Percentiles rank a stretch among this genome's conserved stretches.
Conservation (phyloP, 2,797 vertebrate genomes). For the Sylvia borin region DNA sequence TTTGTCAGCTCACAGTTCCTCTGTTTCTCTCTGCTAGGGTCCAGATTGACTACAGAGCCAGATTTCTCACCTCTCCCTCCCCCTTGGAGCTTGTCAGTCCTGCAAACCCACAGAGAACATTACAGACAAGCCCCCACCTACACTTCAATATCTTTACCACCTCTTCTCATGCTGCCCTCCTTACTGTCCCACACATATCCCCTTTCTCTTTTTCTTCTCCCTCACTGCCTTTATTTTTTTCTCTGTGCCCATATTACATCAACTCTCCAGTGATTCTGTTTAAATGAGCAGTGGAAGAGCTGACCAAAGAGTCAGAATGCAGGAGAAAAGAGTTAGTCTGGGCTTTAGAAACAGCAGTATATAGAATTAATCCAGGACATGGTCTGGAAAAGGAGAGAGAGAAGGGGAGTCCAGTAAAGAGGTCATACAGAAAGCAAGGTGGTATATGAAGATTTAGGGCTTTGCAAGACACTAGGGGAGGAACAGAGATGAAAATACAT, state of each 20-base stretch:
- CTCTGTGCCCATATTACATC: not conserved
- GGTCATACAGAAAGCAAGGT: not conserved
- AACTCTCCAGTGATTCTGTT: not conserved
- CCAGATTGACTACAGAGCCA: not conserved
- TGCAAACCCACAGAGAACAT: not conserved
- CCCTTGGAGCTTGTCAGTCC: not conserved
- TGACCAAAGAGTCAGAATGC: not conserved
- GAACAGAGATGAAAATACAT: slow-evolving; percentile 40
- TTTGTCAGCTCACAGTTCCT: not conserved
- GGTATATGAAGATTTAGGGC: not conserved
- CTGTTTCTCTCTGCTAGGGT: not conserved
- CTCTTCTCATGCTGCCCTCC: not conserved
- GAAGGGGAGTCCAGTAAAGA: not conserved
- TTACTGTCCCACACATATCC: not conserved
- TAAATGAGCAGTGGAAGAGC: not conserved
- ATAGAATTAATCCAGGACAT: not conserved
- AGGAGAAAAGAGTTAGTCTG: not conserved
- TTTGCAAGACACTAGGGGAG: not conserved
- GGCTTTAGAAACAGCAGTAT: not conserved
- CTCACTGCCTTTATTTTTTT: not conserved
- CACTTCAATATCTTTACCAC: not conserved
- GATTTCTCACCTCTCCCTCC: not conserved
- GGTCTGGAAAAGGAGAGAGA: not conserved
- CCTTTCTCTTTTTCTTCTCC: not conserved
- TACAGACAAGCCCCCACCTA: not conserved